Conservation (phyloP, 2,113 vertebrate species). For the Gasterosteus nipponicus region DNA sequence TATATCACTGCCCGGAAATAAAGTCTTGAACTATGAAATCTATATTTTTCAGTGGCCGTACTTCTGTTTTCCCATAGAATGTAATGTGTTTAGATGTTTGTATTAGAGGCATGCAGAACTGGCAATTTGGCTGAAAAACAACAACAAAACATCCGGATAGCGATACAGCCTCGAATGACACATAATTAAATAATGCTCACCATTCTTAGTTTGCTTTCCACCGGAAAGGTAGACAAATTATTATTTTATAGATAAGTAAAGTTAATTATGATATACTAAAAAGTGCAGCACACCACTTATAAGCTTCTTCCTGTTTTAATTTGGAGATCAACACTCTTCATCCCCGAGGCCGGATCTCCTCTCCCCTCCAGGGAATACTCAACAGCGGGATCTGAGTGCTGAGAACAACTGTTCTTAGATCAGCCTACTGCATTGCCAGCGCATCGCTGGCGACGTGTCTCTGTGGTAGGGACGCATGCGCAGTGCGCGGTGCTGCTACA, state of each 20-base stretch:
- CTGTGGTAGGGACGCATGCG: conserved; percentile 60
- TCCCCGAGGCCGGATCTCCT: conserved; percentile 16
- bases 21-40: not conserved
- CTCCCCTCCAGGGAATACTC: conserved; percentile 7
- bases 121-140: not conserved
- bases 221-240: not conserved
- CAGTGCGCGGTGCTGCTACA: conserved; percentile 6
- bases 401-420: conserved; percentile 26
- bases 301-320: not conserved
- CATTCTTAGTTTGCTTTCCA: not conserved
- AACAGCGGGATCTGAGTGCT: not conserved
- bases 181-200: not conserved
- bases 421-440: conserved; percentile 4
- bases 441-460: conserved; percentile 12
- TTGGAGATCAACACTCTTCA: not conserved
- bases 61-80: not conserved
- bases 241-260: not conserved
- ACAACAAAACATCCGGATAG: not conserved
- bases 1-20: not conserved
- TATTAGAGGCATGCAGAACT: not conserved
- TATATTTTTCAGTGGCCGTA: not conserved
- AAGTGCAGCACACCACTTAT: not conserved
- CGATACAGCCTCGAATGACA: not conserved
- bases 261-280: not conserved
- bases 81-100: not conserved